Base-by-base conservation (phyloP, 1,140 invertebrate species). In the Drosophila erecta region DNA sequence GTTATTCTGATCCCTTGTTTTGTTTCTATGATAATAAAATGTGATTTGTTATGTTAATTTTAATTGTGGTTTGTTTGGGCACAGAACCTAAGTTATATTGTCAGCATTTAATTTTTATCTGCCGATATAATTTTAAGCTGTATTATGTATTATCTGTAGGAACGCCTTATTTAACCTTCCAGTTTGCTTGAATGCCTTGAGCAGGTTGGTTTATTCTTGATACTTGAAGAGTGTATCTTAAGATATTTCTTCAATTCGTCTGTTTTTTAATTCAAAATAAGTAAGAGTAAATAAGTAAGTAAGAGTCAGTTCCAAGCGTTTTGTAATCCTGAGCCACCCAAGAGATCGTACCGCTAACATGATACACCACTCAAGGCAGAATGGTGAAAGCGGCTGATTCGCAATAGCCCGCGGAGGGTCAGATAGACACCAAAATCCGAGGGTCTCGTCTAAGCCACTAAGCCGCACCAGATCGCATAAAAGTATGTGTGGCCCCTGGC, bases 401-500 rank as follows among this genome's bases (percentile, higher is more conserved):
- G 65, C 64, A 77, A 74, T 77, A 44, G 56, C 62, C 62, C 46
- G 69, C 64, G 56, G 77, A 75, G 33, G 67, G 41, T 43, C 60
- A 64, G 15, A 60, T 49, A 35, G 30, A 43, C 2, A 46, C 35
- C 35, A 2, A 70, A 61, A 30, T 35, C 44, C 44, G 49, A 69
- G 66, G 64, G 66, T 57, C 65, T 87, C 74, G 75, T 75, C 70
- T 70, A 89, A 72, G 83, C 79, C 83, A 86, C 59, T 86, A 83
- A 86, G 81, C 83, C 75, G 44, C 70, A 72, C 54, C n/a, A 27
- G 50, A 67, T 87, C 87, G 79, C 83, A 83, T 87, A 87, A 87
- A 87, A 50, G 44, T 62, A 37, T 71, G 41, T 64, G 22, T 35
- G 14, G 37, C 64, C 38, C 37, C 22, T 57, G 56, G 37, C 75